phyloP scores from a whole-genome alignment of 30 jellyfish, hydroid and myxozoan genomes.

The Turritopsis dohrnii region DNA sequence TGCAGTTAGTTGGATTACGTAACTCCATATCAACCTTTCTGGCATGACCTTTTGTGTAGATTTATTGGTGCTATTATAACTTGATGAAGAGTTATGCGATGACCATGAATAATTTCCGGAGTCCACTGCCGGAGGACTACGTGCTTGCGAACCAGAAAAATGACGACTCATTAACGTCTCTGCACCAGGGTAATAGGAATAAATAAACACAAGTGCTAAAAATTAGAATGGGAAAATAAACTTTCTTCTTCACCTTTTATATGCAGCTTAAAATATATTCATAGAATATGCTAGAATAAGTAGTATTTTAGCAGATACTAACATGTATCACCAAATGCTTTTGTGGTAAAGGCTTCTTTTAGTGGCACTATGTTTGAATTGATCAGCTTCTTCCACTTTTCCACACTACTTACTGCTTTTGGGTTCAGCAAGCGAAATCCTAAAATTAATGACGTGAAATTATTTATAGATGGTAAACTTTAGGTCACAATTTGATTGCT shows the following conservation, averaged over 20 bases:
- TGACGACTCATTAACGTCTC: constrained; percentile 82
- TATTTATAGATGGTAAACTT: neutral
- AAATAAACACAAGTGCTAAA: constrained; percentile 75
- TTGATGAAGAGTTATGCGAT: constrained; percentile 5
- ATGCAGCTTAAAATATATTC: neutral
- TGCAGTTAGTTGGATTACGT: constrained; percentile 80
- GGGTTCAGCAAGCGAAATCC: constrained; percentile 84
- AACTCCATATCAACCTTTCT: constrained; percentile 88
- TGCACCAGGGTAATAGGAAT: constrained; percentile 83
- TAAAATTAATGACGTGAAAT: neutral
- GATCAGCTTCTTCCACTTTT: constrained; percentile 78
- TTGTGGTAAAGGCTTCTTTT: constrained; percentile 88
- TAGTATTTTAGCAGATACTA: constrained; percentile 14
- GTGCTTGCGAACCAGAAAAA: constrained; percentile 42
- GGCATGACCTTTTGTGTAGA: constrained; percentile 76
- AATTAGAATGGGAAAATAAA: neutral
- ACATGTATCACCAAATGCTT: constrained; percentile 95
- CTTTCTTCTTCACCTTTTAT: neutral
- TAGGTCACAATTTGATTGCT: no score
- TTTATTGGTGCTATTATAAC: constrained; percentile 23
- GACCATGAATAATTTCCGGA: constrained; percentile 32
- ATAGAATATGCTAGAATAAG: neutral
- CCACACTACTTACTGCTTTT: constrained; percentile 71
- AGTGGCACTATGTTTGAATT: constrained; percentile 75
- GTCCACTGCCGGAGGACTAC: constrained; percentile 43